Percentiles rank a stretch among this genome's conserved stretches.
Evolutionary conservation across 1,140 invertebrate species (phyloP).

Genomic region (Thaumatotibia leucotreta): DNA sequence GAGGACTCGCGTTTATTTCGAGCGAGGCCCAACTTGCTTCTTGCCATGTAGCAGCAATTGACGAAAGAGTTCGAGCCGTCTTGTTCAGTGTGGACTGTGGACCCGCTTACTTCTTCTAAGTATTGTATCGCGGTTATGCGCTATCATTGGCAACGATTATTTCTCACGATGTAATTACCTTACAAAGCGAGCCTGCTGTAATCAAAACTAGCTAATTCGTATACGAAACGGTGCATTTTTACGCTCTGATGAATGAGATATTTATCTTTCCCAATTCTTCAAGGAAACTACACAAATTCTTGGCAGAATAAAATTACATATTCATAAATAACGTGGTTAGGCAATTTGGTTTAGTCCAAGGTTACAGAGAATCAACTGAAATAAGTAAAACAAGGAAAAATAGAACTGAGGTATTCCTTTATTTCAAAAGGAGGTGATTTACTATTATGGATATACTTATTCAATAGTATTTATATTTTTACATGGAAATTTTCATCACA

Average conservation of each 20-base stretch:
- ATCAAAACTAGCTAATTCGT: neutral
- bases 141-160: neutral
- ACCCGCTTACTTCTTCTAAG: too few relatives aligned
- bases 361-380: neutral
- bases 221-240: neutral
- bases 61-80: too few relatives aligned
- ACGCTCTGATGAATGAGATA: neutral
- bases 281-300: neutral
- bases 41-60: too few relatives aligned
- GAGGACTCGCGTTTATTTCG: too few relatives aligned
- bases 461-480: slow-evolving; percentile 75
- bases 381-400: slow-evolving; percentile 56
- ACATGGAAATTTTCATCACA: slow-evolving; percentile 76
- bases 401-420: slow-evolving; percentile 69
- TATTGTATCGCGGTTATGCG: too few relatives aligned
- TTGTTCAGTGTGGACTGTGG: too few relatives aligned
- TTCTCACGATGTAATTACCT: neutral
- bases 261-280: neutral
- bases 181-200: neutral
- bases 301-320: neutral
- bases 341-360: neutral
- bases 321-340: too few relatives aligned
- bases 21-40: too few relatives aligned
- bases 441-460: slow-evolving; percentile 72
- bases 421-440: slow-evolving; percentile 71